These are phyloP conservation scores for Apostichopus californicus DNA, from an alignment of 35 echinoderm and acorn worm genomes.

Conservation along the genomic window DNA sequence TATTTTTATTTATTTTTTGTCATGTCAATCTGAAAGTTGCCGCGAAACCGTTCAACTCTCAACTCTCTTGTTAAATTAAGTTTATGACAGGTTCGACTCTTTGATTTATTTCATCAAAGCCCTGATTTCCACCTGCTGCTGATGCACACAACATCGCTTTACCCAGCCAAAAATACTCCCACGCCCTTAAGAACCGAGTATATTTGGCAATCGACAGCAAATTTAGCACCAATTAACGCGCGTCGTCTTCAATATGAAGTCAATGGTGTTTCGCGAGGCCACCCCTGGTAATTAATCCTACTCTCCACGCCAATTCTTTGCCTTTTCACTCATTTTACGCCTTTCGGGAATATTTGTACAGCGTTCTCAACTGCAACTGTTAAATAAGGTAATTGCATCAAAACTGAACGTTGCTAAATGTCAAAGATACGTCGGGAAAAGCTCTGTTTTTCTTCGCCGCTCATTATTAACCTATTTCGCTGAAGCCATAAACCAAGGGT, in stretches of 20 bases:
- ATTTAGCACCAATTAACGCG: conserved; percentile 42
- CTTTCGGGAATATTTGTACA: conserved; percentile 37
- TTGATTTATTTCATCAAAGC: background rate
- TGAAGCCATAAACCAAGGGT: background rate
- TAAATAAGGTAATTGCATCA: conserved; percentile 41
- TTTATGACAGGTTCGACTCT: background rate
- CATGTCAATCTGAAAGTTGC: background rate
- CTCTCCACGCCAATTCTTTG: background rate
- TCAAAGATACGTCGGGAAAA: background rate
- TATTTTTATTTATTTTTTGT: too few species aligned
- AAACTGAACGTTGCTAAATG: conserved; percentile 32
- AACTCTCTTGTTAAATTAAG: background rate
- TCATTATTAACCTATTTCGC: background rate
- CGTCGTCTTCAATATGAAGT: conserved; percentile 1
- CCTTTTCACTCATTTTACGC: background rate
- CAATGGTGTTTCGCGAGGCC: background rate
- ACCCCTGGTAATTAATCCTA: conserved; percentile 19
- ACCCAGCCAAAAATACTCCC: conserved; percentile 38
- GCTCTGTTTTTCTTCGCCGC: background rate
- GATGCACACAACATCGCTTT: background rate
- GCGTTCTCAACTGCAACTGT: background rate
- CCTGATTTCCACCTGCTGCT: conserved; percentile 4
- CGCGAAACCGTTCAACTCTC: conserved; percentile 1
- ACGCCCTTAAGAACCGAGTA: conserved; percentile 34
- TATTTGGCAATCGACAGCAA: conserved; percentile 50